Evolutionary conservation across 2,797 vertebrate species (phyloP).

Genomic region (Falco columbarius): DNA sequence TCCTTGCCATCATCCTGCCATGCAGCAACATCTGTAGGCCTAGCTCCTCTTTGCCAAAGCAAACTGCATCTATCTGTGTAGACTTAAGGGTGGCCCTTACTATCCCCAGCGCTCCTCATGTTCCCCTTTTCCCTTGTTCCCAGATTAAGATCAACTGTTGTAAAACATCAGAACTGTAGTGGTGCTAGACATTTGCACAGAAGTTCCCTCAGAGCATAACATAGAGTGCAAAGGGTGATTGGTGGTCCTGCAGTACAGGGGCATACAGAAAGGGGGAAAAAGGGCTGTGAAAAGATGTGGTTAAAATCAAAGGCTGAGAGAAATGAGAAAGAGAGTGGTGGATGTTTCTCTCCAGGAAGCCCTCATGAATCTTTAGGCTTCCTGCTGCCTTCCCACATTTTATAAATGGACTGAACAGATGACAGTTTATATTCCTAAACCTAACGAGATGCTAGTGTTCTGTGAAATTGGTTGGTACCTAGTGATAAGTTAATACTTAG

Average conservation of each 20-base stretch:
- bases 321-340: background rate
- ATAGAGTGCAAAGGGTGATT: background rate
- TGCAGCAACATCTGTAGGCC: background rate
- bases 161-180: background rate
- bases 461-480: conserved; percentile 11
- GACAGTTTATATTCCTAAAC: conserved; percentile 9
- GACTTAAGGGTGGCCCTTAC: background rate
- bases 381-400: conserved; percentile 64
- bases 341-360: background rate
- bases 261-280: background rate
- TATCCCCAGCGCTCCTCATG: background rate
- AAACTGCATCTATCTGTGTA: background rate
- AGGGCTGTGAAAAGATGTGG: background rate
- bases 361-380: conserved; percentile 14
- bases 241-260: background rate
- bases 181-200: background rate
- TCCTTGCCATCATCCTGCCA: background rate
- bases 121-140: background rate
- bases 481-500: background rate
- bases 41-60: background rate
- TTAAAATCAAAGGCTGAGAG: background rate
- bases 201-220: background rate
- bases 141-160: background rate
- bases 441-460: background rate
- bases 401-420: conserved; percentile 16